Conservation (phyloP, 2,113 vertebrate species). For the Zapornia atra region DNA sequence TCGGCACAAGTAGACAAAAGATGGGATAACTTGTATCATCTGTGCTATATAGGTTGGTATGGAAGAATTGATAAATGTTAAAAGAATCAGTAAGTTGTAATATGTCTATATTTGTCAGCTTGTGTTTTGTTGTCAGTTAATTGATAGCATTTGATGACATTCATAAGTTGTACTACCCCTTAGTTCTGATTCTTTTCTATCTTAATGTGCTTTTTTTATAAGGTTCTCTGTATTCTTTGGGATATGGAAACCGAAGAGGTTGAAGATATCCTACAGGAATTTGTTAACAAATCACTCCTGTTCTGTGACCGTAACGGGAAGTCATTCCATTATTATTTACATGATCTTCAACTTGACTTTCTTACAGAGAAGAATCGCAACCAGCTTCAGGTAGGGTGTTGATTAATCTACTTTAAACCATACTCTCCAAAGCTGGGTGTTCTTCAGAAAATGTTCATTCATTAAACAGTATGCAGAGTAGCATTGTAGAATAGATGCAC, state of each 20-base stretch:
- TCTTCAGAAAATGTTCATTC: neutral
- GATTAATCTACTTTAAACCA: neutral
- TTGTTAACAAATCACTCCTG: slow-evolving; percentile 94
- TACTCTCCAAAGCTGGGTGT: neutral
- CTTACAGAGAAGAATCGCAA: slow-evolving; percentile 88
- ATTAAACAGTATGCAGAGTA: neutral
- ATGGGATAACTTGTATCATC: neutral
- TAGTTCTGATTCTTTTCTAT: slow-evolving; percentile 10
- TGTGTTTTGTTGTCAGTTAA: neutral
- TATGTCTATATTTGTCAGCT: neutral
- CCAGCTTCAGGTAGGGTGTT: slow-evolving; percentile 81
- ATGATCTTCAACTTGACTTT: slow-evolving; percentile 96
- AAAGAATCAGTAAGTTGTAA: neutral
- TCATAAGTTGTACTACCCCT: neutral
- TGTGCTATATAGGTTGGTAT: neutral
- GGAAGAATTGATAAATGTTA: neutral
- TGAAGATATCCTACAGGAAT: slow-evolving; percentile 92
- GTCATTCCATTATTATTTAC: slow-evolving; percentile 92
- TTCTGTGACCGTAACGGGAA: slow-evolving; percentile 89
- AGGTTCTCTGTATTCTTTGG: slow-evolving; percentile 95
- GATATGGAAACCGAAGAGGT: slow-evolving; percentile 91
- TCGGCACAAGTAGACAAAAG: neutral
- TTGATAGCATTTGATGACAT: neutral
- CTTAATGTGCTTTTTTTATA: slow-evolving; percentile 2
- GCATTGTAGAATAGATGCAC: neutral